These are phyloP conservation scores for Ceratitis capitata DNA, from an alignment of 1,140 invertebrate genomes.

Conservation along the genomic window DNA sequence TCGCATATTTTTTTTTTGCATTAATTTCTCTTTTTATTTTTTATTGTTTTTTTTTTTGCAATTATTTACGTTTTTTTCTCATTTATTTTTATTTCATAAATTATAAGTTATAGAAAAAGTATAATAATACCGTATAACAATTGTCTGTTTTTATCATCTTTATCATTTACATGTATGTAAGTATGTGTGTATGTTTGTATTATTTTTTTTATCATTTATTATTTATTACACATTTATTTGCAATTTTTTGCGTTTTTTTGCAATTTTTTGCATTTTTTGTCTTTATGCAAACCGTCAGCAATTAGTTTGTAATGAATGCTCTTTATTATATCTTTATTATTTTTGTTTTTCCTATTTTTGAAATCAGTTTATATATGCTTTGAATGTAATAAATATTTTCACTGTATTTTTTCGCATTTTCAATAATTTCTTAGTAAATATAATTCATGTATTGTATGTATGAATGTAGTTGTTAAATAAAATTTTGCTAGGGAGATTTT, in stretches of 20 bases:
- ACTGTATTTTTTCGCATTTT: background rate
- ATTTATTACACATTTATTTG: background rate
- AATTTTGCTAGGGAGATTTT: slow-evolving; percentile 41
- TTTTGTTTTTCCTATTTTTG: background rate
- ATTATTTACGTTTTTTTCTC: slow-evolving; percentile 49
- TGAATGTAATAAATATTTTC: slow-evolving; percentile 41
- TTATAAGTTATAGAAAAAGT: slow-evolving; percentile 66
- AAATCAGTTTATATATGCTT: slow-evolving; percentile 33
- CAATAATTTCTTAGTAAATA: slow-evolving; percentile 1
- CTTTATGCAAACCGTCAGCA: background rate
- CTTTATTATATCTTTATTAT: background rate
- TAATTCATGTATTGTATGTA: no score
- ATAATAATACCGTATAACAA: slow-evolving; percentile 66
- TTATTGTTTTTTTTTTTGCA: slow-evolving; percentile 41
- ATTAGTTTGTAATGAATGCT: slow-evolving; percentile 40
- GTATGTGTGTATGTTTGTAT: no score
- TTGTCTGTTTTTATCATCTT: slow-evolving; percentile 53
- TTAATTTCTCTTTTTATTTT: no score
- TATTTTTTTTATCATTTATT: background rate
- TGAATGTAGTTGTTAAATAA: slow-evolving; percentile 43
- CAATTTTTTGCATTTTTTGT: slow-evolving; percentile 34
- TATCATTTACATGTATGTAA: slow-evolving; percentile 41
- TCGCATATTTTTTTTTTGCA: background rate
- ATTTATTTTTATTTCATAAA: slow-evolving; percentile 64
- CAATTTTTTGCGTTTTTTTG: background rate